Base-by-base conservation (phyloP, 92 coral and sea anemone species). In the Paramuricea clavata region DNA sequence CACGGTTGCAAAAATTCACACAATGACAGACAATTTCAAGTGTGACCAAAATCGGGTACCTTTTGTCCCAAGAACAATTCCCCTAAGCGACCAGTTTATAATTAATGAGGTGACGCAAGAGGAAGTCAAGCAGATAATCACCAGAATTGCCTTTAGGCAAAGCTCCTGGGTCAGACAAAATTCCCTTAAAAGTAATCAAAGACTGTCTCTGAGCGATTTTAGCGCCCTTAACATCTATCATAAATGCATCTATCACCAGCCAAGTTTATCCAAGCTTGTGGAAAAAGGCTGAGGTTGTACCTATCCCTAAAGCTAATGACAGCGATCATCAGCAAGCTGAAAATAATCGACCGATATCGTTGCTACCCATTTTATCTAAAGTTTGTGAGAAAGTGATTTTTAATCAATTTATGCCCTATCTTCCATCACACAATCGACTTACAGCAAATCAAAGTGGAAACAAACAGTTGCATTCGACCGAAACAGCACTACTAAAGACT, bases 311-410 rank as follows among this genome's bases (percentile, higher is more conserved):
- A 19, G 2, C 42, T 36, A 36, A 36, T 36, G 42, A 49, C 2
- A 19, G 81, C 23, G 87, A 90, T 17, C 79, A 90, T 41, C 83
- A 86, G 50, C 35, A 71, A 68, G 54, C 87, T 5, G 39, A 62
- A 17, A 71, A 78, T 60, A 85, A 86, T 71, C 72, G 87, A 16
- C 93, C 88, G 3, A 82, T 86, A 25, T 86, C 90, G 0, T 62
- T 90, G 0, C 26, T 90, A 67, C 93, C 93, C 3, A 56, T 90
- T n/a, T 28, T 90, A 44, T 90, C 90, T 16, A 81, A 90, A 41
- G 86, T 83, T 1, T 83, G 89, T 39, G 85, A 89, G 74, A 64
- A 87, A 62, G 70, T 56, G 4, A 78, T 28, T 12, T 86, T 69
- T 11, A 87, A 87, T 59, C 86, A 87, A 43, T 57, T 81, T 28